These are phyloP conservation scores for Acanthopagrus latus DNA, from an alignment of 2,797 vertebrate genomes.

Conservation along the genomic window DNA sequence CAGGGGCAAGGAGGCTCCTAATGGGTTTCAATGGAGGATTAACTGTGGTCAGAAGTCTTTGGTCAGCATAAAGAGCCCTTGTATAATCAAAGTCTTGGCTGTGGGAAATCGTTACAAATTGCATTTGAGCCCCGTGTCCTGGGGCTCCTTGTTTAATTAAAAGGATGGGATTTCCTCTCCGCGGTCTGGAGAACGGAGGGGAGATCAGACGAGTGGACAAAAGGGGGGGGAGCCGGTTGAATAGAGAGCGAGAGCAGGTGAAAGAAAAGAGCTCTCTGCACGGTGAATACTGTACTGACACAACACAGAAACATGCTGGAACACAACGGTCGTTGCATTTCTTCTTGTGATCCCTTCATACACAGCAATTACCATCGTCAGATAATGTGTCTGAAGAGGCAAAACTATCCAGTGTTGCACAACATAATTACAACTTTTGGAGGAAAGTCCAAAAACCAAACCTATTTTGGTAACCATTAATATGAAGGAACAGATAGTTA, in stretches of 20 bases:
- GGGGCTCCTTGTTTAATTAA: constrained; percentile 85
- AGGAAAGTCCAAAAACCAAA: neutral
- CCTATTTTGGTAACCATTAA: neutral
- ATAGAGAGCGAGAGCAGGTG: neutral
- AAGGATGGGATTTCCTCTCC: constrained; percentile 78
- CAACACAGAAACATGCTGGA: neutral
- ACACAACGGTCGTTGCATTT: neutral
- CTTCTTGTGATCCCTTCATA: neutral
- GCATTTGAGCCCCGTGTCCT: constrained; percentile 75
- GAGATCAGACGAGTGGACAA: constrained; percentile 41
- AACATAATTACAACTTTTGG: neutral
- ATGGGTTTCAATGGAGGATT: constrained; percentile 85
- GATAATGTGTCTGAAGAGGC: neutral
- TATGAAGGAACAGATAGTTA: no score
- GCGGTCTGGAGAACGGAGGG: constrained; percentile 57
- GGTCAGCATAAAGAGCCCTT: constrained; percentile 84
- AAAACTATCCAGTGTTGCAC: neutral
- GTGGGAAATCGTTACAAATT: constrained; percentile 85
- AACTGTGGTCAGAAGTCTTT: constrained; percentile 82
- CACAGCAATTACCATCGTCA: neutral
- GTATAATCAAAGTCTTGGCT: constrained; percentile 80
- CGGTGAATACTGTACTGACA: neutral
- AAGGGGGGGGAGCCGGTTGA: constrained; percentile 17
- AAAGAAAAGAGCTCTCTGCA: neutral
- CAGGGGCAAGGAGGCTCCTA: constrained; percentile 64